A percentile compares a stretch with the other conserved stretches of the same genome.
Evolutionary conservation across 2,888 invertebrate species (phyloP).

Genomic region (Eurytoma adleriae): DNA sequence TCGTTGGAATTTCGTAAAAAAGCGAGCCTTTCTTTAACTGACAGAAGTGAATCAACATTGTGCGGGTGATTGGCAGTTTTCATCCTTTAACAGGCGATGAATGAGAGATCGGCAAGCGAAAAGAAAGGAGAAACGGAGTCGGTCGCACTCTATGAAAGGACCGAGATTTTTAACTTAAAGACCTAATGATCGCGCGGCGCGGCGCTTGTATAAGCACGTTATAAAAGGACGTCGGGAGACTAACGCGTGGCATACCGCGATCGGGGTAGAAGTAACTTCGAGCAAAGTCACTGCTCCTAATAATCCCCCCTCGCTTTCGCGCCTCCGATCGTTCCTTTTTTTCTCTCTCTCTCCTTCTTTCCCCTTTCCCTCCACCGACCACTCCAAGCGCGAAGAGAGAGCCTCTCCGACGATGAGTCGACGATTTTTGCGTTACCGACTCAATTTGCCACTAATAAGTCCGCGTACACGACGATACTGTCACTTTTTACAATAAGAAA

Average conservation of each 20-base stretch:
- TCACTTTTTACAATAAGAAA: slow-evolving; percentile 8
- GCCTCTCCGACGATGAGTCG: slow-evolving; percentile 52
- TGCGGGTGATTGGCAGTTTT: slow-evolving; percentile 56
- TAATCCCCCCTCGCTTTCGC: slow-evolving; percentile 60
- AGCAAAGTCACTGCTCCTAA: slow-evolving; percentile 73
- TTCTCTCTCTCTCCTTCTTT: slow-evolving; percentile 17
- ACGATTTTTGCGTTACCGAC: slow-evolving; percentile 54
- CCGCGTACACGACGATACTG: slow-evolving; percentile 17
- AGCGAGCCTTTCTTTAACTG: slow-evolving; percentile 10
- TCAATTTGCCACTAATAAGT: slow-evolving; percentile 56
- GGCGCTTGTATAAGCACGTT: neutral
- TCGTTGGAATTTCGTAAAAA: slow-evolving; percentile 9
- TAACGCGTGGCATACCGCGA: slow-evolving; percentile 42
- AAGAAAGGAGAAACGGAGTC: slow-evolving; percentile 44
- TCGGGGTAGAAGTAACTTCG: neutral
- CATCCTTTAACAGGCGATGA: slow-evolving; percentile 32
- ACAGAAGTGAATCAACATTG: slow-evolving; percentile 31
- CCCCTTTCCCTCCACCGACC: slow-evolving; percentile 31
- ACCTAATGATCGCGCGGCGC: slow-evolving; percentile 48
- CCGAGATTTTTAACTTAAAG: slow-evolving; percentile 11
- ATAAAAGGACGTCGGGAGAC: slow-evolving; percentile 34
- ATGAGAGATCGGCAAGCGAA: slow-evolving; percentile 22
- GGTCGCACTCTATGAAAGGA: slow-evolving; percentile 38
- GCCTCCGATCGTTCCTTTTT: neutral
- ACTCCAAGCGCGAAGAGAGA: slow-evolving; percentile 20